Base-by-base conservation (phyloP, 1,140 invertebrate genomes). In the Tetragnatha versicolor region DNA sequence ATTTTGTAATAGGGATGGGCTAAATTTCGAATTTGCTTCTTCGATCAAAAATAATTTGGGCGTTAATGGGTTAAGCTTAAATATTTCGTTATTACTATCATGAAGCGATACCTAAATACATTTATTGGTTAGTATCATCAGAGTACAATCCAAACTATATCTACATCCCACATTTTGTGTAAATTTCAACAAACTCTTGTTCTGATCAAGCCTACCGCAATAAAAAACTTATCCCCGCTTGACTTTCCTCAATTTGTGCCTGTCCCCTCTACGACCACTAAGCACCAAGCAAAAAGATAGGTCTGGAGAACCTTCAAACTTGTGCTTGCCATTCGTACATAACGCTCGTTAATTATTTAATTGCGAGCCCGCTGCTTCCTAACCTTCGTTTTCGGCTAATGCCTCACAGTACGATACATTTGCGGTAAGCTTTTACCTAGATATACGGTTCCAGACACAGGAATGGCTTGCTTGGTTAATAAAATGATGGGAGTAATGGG, bases 321-420 rank as follows among this genome's bases (percentile, higher is more conserved):
- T 73, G 69, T 60, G 37, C 53, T 73, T 70, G 66, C 47, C 29
- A 58, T 75, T 61, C 42, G 55, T 75, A 75, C 70, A 63, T 75
- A 75, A 75, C 45, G 55, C 70, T 75, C 70, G 70, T 75, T 75
- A 75, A 75, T 75, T 75, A 75, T 75, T 75, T 75, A 75, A 75
- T 75, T 75, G 70, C 55, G 35, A 75, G 55, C 58, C 49, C 25
- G 39, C 55, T 75, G 35, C 37, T 60, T 45, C 55, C 70, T 61
- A 75, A 75, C 55, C 70, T 75, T 58, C 70, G 42, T 75, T 75
- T 49, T 73, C 58, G 55, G 42, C 35, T 75, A 61, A 47, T 61
- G 58, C 39, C 58, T 75, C 63, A 75, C 55, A 27, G 58, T 75
- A 61, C 70, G 31, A 61, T 75, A 75, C 42, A 75, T 75, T 75